Evolutionary conservation across 2,113 vertebrate species (phyloP).

Genomic region (Larimichthys crocea): DNA sequence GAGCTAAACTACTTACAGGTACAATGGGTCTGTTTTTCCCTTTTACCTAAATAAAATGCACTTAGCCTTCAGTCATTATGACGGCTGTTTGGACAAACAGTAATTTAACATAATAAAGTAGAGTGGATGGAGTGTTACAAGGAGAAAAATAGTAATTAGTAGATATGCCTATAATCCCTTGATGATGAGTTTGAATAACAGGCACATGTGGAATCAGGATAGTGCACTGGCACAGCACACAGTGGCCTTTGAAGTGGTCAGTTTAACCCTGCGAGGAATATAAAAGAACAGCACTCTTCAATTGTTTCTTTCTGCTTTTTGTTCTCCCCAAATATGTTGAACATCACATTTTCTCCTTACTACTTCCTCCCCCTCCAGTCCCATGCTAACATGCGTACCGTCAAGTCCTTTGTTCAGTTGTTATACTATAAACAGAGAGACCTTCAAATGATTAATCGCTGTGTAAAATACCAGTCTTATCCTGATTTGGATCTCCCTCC

Average conservation of each 20-base stretch:
- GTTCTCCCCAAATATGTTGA: conserved; percentile 43
- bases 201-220: conserved; percentile 65
- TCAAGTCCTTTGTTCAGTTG: conserved; percentile 51
- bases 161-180: conserved; percentile 58
- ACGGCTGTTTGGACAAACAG: conserved; percentile 52
- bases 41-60: conserved; percentile 27
- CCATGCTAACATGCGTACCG: not conserved
- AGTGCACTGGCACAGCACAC: conserved; percentile 32
- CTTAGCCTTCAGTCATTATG: conserved; percentile 33
- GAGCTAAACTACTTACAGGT: conserved; percentile 20
- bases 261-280: conserved; percentile 50
- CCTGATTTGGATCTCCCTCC: conserved; percentile 30
- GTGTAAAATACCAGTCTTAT: conserved; percentile 14
- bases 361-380: conserved; percentile 26
- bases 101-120: conserved; percentile 54
- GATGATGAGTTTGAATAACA: conserved; percentile 55
- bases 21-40: not conserved
- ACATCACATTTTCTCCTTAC: conserved; percentile 50
- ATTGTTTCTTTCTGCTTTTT: conserved; percentile 57
- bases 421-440: conserved; percentile 43
- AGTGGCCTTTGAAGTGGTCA: conserved; percentile 75
- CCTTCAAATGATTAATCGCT: conserved; percentile 39
- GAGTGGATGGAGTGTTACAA: conserved; percentile 37
- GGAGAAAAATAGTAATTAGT: conserved; percentile 53
- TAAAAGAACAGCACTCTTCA: conserved; percentile 39